These are phyloP conservation scores for Andrena haemorrhoa DNA, from an alignment of 2,888 invertebrate genomes.

Conservation along the genomic window DNA sequence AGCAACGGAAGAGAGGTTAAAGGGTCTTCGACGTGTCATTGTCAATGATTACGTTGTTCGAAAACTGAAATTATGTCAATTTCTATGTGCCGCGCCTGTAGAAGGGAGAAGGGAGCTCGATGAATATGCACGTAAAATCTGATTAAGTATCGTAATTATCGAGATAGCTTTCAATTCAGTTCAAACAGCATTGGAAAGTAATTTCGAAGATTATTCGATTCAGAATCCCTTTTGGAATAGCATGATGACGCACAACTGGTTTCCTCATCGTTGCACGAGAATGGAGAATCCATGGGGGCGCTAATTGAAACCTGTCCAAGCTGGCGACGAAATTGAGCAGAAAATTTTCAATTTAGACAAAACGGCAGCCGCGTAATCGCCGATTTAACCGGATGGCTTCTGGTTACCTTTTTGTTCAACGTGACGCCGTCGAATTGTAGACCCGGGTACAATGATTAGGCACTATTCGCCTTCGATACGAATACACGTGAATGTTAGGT, in stretches of 20 bases:
- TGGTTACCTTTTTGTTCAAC: slow-evolving; percentile 68
- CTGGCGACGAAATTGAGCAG: slow-evolving; percentile 75
- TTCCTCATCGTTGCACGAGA: slow-evolving; percentile 17
- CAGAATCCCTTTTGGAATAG: background rate
- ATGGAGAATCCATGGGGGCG: slow-evolving; percentile 29
- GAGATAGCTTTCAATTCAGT: background rate
- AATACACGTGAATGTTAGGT: slow-evolving; percentile 50
- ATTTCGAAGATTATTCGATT: background rate
- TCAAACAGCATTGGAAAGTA: background rate
- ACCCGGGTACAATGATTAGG: slow-evolving; percentile 75
- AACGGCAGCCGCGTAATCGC: slow-evolving; percentile 74
- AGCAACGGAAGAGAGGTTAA: background rate
- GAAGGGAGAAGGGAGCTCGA: too few species aligned
- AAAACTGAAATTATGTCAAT: slow-evolving; percentile 12
- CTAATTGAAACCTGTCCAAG: slow-evolving; percentile 63
- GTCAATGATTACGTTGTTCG: slow-evolving; percentile 24
- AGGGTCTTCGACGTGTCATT: slow-evolving; percentile 8
- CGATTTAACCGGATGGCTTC: slow-evolving; percentile 72
- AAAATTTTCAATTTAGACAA: slow-evolving; percentile 76
- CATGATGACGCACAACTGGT: slow-evolving; percentile 22
- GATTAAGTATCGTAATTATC: background rate
- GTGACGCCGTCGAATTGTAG: slow-evolving; percentile 57
- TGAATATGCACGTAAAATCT: background rate
- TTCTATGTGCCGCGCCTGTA: background rate
- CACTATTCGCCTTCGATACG: slow-evolving; percentile 74